phyloP scores from a whole-genome alignment of 2,113 vertebrate species.

The Pachyramphus minor region DNA sequence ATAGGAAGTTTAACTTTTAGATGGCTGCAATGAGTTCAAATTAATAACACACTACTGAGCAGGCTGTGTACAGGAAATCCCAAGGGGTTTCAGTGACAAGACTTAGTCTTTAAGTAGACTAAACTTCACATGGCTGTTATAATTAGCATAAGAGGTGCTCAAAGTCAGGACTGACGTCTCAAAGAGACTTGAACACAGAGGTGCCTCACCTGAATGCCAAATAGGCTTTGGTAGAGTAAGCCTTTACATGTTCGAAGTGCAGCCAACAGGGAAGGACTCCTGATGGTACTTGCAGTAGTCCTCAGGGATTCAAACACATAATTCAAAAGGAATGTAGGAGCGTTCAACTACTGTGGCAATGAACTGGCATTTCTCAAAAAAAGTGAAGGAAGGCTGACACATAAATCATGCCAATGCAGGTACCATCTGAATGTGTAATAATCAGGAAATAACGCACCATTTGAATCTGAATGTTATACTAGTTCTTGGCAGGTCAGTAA shows the following conservation, averaged over 20 bases:
- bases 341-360: neutral
- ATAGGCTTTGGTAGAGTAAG: neutral
- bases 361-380: neutral
- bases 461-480: neutral
- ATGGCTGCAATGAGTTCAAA: neutral
- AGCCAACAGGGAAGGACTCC: neutral
- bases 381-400: neutral
- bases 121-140: neutral
- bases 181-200: neutral
- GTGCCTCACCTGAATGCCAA: neutral
- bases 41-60: neutral
- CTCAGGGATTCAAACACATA: fast-evolving
- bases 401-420: neutral
- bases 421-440: neutral
- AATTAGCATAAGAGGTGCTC: neutral
- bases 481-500: neutral
- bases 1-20: neutral
- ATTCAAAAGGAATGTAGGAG: fast-evolving
- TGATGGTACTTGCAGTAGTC: neutral
- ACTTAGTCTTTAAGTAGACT: neutral
- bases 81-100: neutral
- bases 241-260: neutral
- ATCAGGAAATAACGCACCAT: neutral
- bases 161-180: neutral
- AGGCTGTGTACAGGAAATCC: neutral